Conservation (phyloP, 2,797 vertebrate species). For the Enteromius trimaculatus region DNA sequence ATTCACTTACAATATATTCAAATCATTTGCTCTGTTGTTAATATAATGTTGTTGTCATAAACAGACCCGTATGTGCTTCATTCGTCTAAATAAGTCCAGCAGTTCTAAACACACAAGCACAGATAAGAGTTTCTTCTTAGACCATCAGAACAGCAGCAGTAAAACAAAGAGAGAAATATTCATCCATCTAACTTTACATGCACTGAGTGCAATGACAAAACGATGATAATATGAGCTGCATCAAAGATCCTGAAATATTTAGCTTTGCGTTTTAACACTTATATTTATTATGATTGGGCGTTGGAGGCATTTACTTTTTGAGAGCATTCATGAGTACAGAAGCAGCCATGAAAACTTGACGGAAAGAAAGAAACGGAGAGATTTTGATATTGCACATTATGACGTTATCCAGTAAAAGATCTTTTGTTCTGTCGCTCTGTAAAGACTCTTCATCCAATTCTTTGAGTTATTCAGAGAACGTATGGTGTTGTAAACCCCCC, state of each 20-base stretch:
- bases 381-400: neutral
- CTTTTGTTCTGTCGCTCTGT: slow-evolving; percentile 2
- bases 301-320: neutral
- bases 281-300: neutral
- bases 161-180: neutral
- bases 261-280: neutral
- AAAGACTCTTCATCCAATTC: neutral
- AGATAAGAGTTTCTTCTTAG: neutral
- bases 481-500: neutral
- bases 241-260: too few species aligned
- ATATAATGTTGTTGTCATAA: neutral
- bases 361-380: neutral
- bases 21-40: neutral
- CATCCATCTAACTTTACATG: neutral
- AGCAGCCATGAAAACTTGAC: neutral
- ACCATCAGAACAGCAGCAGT: slow-evolving; percentile 28
- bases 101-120: neutral
- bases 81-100: neutral
- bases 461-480: neutral
- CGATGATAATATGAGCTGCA: neutral
- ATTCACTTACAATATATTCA: neutral
- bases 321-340: neutral
- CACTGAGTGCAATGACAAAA: neutral
- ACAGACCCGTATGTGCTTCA: neutral
- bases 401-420: neutral